Percentiles rank a stretch among this genome's conserved stretches.
Evolutionary conservation across 2,113 vertebrate genomes (phyloP).

Genomic region (Tragulus kanchil): DNA sequence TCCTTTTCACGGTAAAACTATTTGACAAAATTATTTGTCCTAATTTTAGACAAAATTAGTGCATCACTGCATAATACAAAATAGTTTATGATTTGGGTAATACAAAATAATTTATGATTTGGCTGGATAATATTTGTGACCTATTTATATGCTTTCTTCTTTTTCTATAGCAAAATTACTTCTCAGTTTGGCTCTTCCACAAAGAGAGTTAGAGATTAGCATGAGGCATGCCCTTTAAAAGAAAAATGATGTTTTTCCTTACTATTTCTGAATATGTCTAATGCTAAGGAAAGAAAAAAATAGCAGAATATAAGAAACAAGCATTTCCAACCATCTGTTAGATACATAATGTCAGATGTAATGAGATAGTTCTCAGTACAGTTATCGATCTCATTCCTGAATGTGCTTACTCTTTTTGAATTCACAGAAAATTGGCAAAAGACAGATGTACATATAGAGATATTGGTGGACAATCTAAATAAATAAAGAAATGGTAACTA

Average conservation of each 20-base stretch:
- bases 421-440: not conserved
- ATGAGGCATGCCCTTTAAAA: not conserved
- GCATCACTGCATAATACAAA: not conserved
- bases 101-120: not conserved
- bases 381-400: not conserved
- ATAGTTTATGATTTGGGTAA: not conserved
- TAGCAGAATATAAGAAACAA: not conserved
- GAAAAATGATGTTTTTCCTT: not conserved
- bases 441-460: not conserved
- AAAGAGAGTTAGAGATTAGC: not conserved
- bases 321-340: not conserved
- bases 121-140: not conserved
- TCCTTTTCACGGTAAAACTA: not conserved
- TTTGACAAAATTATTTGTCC: not conserved
- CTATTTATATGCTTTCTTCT: not conserved
- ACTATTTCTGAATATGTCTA: not conserved
- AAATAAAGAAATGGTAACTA: not conserved
- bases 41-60: not conserved
- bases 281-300: not conserved
- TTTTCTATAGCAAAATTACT: not conserved
- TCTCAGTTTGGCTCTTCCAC: not conserved
- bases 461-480: not conserved
- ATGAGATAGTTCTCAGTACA: not conserved
- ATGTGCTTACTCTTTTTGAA: conserved; percentile 5
- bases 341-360: not conserved